phyloP scores from a whole-genome alignment of 2,113 vertebrate species.

The Poecile atricapillus region DNA sequence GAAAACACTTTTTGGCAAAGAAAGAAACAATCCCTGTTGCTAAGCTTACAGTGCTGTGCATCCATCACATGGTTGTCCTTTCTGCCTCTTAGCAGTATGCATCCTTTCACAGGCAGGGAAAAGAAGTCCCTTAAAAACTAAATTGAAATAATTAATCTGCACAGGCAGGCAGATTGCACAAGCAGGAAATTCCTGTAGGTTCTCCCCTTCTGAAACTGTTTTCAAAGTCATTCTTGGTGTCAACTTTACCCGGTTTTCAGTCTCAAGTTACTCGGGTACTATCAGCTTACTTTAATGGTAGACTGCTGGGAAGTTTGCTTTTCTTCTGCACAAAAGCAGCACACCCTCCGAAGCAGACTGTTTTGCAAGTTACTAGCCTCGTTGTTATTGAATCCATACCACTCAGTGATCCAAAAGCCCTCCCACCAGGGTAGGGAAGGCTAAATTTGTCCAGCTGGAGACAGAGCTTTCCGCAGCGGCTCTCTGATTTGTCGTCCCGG shows the following conservation, averaged over 20 bases:
- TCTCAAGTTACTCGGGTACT: not conserved
- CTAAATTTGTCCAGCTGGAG: not conserved
- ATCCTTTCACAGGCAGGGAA: not conserved
- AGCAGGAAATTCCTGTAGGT: not conserved
- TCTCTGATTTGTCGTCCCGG: conserved; percentile 1
- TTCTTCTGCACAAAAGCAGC: not conserved
- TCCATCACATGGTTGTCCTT: not conserved
- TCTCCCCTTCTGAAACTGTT: not conserved
- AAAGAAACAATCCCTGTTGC: not conserved
- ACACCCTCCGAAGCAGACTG: not conserved
- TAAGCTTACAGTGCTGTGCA: accelerated
- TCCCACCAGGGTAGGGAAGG: conserved; percentile 41
- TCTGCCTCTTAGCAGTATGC: not conserved
- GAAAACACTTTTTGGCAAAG: not conserved
- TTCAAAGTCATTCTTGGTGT: not conserved
- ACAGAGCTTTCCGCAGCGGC: not conserved
- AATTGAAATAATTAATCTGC: not conserved
- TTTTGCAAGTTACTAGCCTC: not conserved
- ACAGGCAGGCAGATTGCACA: not conserved
- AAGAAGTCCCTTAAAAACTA: not conserved
- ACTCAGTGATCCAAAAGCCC: conserved; percentile 31
- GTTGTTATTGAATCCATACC: conserved; percentile 15
- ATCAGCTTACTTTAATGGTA: not conserved
- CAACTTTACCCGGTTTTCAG: not conserved
- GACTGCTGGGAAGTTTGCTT: not conserved